Evolutionary conservation across 1,140 invertebrate species (phyloP), one percentile per base, ranked within the genome.

Genomic region (Platyscapa corneri): DNA sequence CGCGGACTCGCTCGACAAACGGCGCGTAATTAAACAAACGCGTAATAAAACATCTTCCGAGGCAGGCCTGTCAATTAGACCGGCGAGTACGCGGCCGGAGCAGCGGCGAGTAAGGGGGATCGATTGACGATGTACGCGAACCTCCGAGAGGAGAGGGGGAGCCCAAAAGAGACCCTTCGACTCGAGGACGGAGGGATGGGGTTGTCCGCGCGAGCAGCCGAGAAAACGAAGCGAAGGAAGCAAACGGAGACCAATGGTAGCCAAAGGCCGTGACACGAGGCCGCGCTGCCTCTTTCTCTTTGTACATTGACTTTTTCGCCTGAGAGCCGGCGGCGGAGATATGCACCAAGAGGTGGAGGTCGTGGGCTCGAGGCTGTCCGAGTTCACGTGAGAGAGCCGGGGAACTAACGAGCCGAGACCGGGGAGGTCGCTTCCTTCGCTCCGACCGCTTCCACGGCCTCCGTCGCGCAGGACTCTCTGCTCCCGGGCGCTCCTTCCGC

Each of bases 41-140:
- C 86, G 82, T 86, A 86, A 86, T 86, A 86, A 86, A 86, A 86
- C 82, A 86, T 86, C 82, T 84, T 86, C 72, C 14, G 70, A 67
- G 67, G 77, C 76, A 75, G 49, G 46, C 82, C 82, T 86, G 86
- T 86, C 86, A 86, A 86, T 86, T 86, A 86, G 70, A 84, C 60
- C 8, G 37, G 18, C 70, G 20, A 74, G 20, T n/a, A 34, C 37
- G 18, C 23, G 27, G 37, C 27, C 6, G 39, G 42, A 74, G 37
- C 37, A 23, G 70, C 37, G 37, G 0, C 30, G 34, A 12, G 18
- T 14, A 34, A 32, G 32, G 0, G 18, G 42, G 78, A 82, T 77
- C 79, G 79, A 77, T 77, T 80, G 83, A 79, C 77, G 83, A 34
- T n/a, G 60, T 16, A 42, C 46, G 23, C 56, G 32, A 32, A 56